A percentile compares a stretch with the other conserved stretches of the same genome.
phyloP scores from a whole-genome alignment of 1,140 invertebrate genomes.

The Achatina immaculata region DNA sequence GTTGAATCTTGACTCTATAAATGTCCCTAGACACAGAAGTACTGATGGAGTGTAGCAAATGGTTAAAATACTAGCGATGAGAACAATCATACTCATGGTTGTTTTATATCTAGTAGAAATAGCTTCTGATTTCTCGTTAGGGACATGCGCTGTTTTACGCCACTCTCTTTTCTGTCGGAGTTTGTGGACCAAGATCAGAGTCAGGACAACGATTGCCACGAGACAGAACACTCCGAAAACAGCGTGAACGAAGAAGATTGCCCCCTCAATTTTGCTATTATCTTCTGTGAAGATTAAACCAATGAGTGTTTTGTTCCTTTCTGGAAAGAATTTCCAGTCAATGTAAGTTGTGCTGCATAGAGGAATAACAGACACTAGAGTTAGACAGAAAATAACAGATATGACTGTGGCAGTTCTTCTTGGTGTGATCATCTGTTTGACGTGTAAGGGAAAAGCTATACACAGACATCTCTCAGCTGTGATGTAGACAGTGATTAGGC shows the following conservation, averaged over 20 bases:
- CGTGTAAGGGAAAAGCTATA: too few species aligned
- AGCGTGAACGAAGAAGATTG: not conserved
- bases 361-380: not conserved
- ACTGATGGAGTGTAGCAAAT: not conserved
- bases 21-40: not conserved
- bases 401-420: too few species aligned
- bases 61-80: slow-evolving; percentile 6
- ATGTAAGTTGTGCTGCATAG: not conserved
- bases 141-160: not conserved
- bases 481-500: too few species aligned
- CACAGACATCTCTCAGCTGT: too few species aligned
- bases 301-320: not conserved
- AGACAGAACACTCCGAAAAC: not conserved
- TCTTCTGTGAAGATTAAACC: not conserved
- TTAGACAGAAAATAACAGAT: too few species aligned
- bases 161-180: slow-evolving; percentile 16
- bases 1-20: not conserved
- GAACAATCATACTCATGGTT: not conserved
- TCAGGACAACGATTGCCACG: not conserved
- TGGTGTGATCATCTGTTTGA: too few species aligned
- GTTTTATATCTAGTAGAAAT: not conserved
- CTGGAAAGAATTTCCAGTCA: not conserved
- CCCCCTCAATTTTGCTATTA: not conserved
- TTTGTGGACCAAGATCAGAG: not conserved
- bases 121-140: not conserved